Evolutionary conservation across 2,113 vertebrate genomes (phyloP), one percentile per base, ranked within the genome.

Genomic region (Paradisaea rubra): DNA sequence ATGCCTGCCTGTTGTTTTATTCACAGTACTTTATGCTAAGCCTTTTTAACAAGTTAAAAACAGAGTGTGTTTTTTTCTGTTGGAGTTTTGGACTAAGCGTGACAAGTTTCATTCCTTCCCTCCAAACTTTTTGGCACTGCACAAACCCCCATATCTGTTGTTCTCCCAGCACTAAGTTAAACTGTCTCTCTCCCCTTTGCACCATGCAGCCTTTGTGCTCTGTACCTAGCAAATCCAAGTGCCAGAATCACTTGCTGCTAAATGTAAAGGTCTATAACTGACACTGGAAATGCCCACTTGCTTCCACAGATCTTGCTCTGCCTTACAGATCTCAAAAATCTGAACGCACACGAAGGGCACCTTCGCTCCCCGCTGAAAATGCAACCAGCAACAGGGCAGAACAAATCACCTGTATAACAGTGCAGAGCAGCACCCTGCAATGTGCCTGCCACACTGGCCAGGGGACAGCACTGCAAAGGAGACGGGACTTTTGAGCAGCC

Each of bases 401-500:
- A 89, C 59, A 39, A 69, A 74, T 72, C 69, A 81, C 24, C 52
- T 10, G 1, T 37, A 3, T 9, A 57, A 35, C 39, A 73, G 65
- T 0, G 0, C 23, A 65, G 61, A 85, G 91, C 69, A 66, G 33
- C 76, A 71, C 53, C 54, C 47, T 1, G 1, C 57, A 69, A 27
- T 1, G 28, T 81, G 44, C 52, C 49, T 0, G 14, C 16, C 18
- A 41, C 56, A 9, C 30, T 1, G 5, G 39, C 52, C 56, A 50
- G 66, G 33, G 60, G 18, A 89, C 63, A 56, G 80, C 54, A 41
- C 25, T 1, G 0, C 2, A 0, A 19, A 47, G 41, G 57, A 63
- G 53, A 33, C 0, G 0, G 23, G 28, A 41, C 77, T 69, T 72
- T 2, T 0, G 0, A 77, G 54, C 33, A 72, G n/a, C 13, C 70